Evolutionary conservation across 2,888 invertebrate species (phyloP).

Genomic region (Rambutsinella grinnellia): DNA sequence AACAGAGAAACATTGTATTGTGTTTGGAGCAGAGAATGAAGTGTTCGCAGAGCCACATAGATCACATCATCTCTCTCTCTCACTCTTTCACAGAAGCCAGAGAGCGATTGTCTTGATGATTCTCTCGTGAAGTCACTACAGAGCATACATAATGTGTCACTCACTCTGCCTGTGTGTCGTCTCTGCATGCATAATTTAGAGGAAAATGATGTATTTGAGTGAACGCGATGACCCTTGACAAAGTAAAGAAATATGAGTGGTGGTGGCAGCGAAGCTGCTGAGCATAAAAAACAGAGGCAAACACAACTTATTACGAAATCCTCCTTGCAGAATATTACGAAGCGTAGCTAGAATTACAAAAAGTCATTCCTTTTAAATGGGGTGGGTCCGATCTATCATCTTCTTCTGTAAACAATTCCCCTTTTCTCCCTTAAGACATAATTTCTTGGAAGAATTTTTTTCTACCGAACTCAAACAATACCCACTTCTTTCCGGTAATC

Average conservation of each 20-base stretch:
- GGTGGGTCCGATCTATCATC: no score
- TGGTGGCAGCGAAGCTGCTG: conserved; percentile 13
- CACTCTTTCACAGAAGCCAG: background rate
- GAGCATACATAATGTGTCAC: conserved; percentile 47
- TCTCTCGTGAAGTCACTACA: background rate
- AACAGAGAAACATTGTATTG: conserved; percentile 37
- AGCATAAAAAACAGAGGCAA: no score
- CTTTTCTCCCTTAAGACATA: no score
- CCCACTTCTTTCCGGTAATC: no score
- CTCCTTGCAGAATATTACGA: no score
- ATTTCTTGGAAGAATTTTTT: no score
- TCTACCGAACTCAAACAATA: no score
- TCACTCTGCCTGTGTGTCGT: conserved; percentile 6
- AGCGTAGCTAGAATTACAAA: no score
- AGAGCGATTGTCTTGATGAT: background rate
- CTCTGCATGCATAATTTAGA: conserved; percentile 49
- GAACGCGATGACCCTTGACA: conserved; percentile 63
- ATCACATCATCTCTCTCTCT: background rate
- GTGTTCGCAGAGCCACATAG: background rate
- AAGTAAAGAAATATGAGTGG: conserved; percentile 28
- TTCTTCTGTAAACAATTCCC: no score
- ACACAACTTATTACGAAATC: no score
- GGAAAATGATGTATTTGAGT: conserved; percentile 48
- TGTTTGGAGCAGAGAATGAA: background rate
- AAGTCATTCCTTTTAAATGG: no score